Evolutionary conservation across 2,888 invertebrate genomes (phyloP), one percentile per base, ranked within the genome.

Genomic region (Drosophila kambysellisi): DNA sequence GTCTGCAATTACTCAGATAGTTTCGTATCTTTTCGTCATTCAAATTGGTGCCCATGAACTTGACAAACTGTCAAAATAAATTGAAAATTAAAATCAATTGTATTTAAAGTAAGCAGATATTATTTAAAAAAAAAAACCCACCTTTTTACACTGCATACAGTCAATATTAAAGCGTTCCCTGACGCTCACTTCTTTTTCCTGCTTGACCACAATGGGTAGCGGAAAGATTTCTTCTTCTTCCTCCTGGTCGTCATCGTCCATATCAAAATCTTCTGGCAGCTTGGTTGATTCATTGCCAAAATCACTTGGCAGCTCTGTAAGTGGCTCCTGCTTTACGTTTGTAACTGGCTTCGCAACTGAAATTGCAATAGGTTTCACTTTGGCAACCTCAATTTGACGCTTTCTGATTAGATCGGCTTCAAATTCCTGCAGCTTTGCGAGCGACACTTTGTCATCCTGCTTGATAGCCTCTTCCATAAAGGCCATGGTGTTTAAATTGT

Each of bases 61-160:
- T 81, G 3, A 92, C 84, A 33, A 89, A 92, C 93, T 93, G 60
- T 12, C 63, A 79, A 54, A 30, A 32, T 57, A 46, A 2, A 2
- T 9, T 32, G 0, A 15, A 20, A 20, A 32, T 17, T 20, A 1
- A 43, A 9, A 20, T 32, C 29, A n/a, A 15, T 32, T 20, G 6
- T 4, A 20, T 15, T 6, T 5, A 4, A 9, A 37, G 15, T 20
- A 43, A n/a, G 11, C 4, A 4, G 4, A 17, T 25, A 3, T n/a
- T 39, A 29, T 7, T 29, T 17, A 0, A 46, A 17, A 32, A 17
- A 3, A 7, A 50, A 29, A 32, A 4, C 5, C 0, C 0, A 87
- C 92, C 76, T 88, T 85, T 76, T 88, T 82, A 48, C 92, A 92
- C 25, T 91, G 83, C 11, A 51, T 70, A 53, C 92, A 92, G 11